phyloP scores from a whole-genome alignment of 2,113 vertebrate genomes.

The Stomatorhinus ivindoensis region DNA sequence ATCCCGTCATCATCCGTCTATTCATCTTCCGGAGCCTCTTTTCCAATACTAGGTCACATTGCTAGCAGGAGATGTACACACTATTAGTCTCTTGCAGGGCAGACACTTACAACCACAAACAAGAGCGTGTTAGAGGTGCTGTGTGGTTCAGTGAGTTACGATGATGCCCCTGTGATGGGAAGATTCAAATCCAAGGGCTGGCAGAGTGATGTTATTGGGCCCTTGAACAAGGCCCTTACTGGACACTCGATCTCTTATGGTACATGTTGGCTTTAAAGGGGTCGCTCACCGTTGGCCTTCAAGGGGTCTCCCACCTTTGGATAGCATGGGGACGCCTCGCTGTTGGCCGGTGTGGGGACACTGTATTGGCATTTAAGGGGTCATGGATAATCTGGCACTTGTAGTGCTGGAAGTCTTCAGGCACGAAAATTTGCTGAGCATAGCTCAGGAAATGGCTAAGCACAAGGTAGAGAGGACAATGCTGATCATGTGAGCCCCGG shows the following conservation, averaged over 20 bases:
- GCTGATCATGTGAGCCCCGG: background rate
- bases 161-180: background rate
- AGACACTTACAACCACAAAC: background rate
- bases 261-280: background rate
- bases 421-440: conserved; percentile 2
- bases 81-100: background rate
- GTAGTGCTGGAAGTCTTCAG: background rate
- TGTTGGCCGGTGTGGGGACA: background rate
- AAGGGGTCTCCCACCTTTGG: background rate
- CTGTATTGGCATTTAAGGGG: background rate
- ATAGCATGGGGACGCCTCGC: background rate
- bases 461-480: background rate
- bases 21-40: background rate
- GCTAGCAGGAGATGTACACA: background rate
- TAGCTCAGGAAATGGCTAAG: background rate
- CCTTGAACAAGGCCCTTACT: background rate
- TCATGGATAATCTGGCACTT: background rate
- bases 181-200: background rate
- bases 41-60: background rate
- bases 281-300: background rate
- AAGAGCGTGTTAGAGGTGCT: background rate
- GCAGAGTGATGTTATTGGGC: background rate
- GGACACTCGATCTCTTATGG: background rate
- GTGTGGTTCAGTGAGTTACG: background rate
- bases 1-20: background rate